These are phyloP conservation scores for Clostera curtula DNA, from an alignment of 2,888 invertebrate genomes.

Conservation along the genomic window DNA sequence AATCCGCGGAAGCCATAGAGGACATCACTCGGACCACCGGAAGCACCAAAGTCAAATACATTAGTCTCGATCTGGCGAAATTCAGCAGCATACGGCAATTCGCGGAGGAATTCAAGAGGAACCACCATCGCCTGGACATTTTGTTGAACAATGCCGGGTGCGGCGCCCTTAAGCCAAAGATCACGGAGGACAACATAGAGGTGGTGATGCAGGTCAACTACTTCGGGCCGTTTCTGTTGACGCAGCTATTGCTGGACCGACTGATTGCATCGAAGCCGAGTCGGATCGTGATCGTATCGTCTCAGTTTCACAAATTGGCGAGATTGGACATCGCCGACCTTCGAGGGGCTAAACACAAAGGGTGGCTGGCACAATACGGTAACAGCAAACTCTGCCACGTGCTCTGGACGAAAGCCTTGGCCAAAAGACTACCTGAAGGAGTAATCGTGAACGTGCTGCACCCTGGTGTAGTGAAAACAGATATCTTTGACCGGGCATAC, in stretches of 20 bases:
- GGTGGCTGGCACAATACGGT: conserved; percentile 54
- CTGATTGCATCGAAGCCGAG: conserved; percentile 50
- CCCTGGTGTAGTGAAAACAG: conserved; percentile 87
- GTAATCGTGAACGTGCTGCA: conserved; percentile 87
- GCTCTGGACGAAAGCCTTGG: conserved; percentile 55
- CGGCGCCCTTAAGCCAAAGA: conserved; percentile 35
- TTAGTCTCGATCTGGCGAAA: conserved; percentile 63
- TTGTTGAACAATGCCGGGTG: conserved; percentile 79
- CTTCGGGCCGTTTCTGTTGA: conserved; percentile 82
- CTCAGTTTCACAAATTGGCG: conserved; percentile 36
- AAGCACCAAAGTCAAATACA: conserved; percentile 80
- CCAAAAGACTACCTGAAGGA: conserved; percentile 52
- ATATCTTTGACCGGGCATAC: conserved; percentile 81
- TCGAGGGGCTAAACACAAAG: conserved; percentile 19
- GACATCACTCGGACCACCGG: conserved; percentile 81
- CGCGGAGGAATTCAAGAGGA: conserved; percentile 71
- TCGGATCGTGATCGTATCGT: conserved; percentile 60
- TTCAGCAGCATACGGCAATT: conserved; percentile 74
- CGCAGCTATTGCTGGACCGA: conserved; percentile 75
- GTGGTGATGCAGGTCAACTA: conserved; percentile 79
- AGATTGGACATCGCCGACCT: conserved; percentile 63
- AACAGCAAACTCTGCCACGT: conserved; percentile 58
- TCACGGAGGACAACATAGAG: conserved; percentile 77
- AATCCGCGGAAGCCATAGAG: conserved; percentile 79
- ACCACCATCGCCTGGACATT: conserved; percentile 70